Conservation (phyloP, 2,888 invertebrate species). For the Drosophila atroscutellata region DNA sequence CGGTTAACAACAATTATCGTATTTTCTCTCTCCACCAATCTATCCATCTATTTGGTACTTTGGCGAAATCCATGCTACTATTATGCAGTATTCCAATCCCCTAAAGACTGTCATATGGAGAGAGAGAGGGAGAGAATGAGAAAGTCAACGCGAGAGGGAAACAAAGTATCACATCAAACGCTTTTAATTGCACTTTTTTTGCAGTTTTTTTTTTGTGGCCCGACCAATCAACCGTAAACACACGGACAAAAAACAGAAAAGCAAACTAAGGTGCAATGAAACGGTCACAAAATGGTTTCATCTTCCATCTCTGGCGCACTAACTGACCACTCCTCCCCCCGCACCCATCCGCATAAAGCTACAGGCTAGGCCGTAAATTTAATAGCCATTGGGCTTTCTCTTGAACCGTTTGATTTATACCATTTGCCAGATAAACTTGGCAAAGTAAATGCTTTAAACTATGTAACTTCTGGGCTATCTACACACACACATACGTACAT, state of each 20-base stretch:
- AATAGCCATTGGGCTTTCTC: slow-evolving; percentile 64
- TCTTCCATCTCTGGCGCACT: slow-evolving; percentile 3
- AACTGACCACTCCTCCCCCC: no score
- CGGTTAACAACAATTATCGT: slow-evolving; percentile 58
- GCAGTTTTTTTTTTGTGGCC: slow-evolving; percentile 38
- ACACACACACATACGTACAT: not conserved
- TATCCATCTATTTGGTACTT: slow-evolving; percentile 45
- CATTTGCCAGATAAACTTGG: slow-evolving; percentile 40
- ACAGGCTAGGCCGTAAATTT: slow-evolving; percentile 61
- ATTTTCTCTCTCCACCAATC: slow-evolving; percentile 34
- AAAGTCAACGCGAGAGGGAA: slow-evolving; percentile 8
- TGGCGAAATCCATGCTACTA: slow-evolving; percentile 14
- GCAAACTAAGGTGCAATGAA: slow-evolving; percentile 47
- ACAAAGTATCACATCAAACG: slow-evolving; percentile 75
- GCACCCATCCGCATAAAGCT: not conserved
- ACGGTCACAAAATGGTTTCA: slow-evolving; percentile 47
- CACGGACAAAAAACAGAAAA: slow-evolving; percentile 38
- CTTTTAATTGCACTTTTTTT: slow-evolving; percentile 70
- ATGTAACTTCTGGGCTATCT: not conserved
- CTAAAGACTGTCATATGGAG: slow-evolving; percentile 24
- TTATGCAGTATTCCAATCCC: slow-evolving; percentile 30
- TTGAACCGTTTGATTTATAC: slow-evolving; percentile 53
- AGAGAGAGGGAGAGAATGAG: slow-evolving; percentile 8
- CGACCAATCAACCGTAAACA: slow-evolving; percentile 41
- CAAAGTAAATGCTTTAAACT: slow-evolving; percentile 41